These are phyloP conservation scores for Hyalella azteca DNA, from an alignment of 2,888 invertebrate genomes.

Conservation along the genomic window DNA sequence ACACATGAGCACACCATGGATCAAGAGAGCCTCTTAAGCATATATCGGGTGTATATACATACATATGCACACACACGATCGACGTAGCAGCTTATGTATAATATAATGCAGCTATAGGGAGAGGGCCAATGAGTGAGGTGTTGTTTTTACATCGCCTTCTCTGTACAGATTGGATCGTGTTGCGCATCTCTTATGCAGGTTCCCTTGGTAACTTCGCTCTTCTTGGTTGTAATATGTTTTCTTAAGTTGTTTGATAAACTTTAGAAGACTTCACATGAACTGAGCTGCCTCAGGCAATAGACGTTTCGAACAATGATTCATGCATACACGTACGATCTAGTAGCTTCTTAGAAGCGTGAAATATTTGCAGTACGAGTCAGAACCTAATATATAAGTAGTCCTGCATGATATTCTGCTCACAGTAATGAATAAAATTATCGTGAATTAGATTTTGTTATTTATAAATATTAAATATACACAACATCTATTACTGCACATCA, in stretches of 20 bases:
- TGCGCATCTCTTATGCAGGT: background rate
- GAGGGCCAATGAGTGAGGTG: conserved; percentile 2
- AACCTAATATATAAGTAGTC: too few relatives aligned
- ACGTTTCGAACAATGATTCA: background rate
- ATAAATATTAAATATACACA: too few relatives aligned
- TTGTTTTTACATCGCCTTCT: conserved; percentile 1
- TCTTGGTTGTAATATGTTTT: conserved; percentile 20
- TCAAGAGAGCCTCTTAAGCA: background rate
- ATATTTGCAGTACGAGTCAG: too few relatives aligned
- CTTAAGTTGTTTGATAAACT: conserved; percentile 29
- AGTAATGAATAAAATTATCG: too few relatives aligned
- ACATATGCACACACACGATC: too few relatives aligned
- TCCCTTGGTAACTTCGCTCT: conserved; percentile 4
- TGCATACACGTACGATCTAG: background rate
- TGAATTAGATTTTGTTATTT: too few relatives aligned
- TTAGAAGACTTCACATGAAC: conserved; percentile 10
- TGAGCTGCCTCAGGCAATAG: background rate
- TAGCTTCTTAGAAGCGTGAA: too few relatives aligned
- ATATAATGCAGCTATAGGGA: too few relatives aligned
- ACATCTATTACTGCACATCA: too few relatives aligned
- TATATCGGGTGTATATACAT: background rate
- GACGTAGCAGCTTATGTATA: too few relatives aligned
- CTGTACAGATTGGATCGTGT: conserved; percentile 13
- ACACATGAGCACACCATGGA: background rate
- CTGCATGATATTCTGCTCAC: too few relatives aligned